Evolutionary conservation across 1,140 invertebrate genomes (phyloP), one percentile per base, ranked within the genome.

Genomic region (Kradibia gibbosae): DNA sequence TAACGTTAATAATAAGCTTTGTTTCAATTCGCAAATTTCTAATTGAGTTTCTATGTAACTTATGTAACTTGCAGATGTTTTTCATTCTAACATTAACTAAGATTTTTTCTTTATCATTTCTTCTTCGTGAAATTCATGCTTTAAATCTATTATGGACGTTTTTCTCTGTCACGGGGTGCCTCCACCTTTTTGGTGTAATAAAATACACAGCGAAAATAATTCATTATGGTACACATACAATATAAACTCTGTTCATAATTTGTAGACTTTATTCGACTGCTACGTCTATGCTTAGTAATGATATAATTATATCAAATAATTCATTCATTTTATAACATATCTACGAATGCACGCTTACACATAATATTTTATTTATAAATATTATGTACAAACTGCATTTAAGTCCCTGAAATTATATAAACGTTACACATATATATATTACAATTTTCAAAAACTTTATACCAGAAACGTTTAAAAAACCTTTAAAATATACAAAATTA

Each of bases 151-250:
- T 25, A 82, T 82, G 81, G 81, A 82, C 81, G 81, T 82, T 82
- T 82, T 82, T 45, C 76, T 82, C 81, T 82, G 81, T 82, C 81
- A 82, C 57, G 81, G 81, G 81, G 81, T 82, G 81, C 76, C 76
- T 82, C 76, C 81, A 45, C 74, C 60, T 82, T 79, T 62, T 55
- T 34, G 55, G 55, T 72, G 75, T 70, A 36, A 82, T 60, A 74
- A 55, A 82, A 82, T 62, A 73, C 67, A 39, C 48, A 81, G 55
- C 36, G 60, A 81, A 65, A 81, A 55, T 55, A 74, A 74, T 74
- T 62, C 72, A 42, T 39, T 80, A 79, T n/a, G 25, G 7, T 57
- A 71, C 7, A 70, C 48, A 25, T 39, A 55, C 22, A 55, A n/a
- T 57, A 75, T 42, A 34, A 42, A 42, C 42, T 75, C 22, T 36